A percentile compares a stretch with the other conserved stretches of the same genome.
These are phyloP conservation scores for Machaerirhynchus nigripectus DNA, from an alignment of 2,113 vertebrate species.

Conservation along the genomic window DNA sequence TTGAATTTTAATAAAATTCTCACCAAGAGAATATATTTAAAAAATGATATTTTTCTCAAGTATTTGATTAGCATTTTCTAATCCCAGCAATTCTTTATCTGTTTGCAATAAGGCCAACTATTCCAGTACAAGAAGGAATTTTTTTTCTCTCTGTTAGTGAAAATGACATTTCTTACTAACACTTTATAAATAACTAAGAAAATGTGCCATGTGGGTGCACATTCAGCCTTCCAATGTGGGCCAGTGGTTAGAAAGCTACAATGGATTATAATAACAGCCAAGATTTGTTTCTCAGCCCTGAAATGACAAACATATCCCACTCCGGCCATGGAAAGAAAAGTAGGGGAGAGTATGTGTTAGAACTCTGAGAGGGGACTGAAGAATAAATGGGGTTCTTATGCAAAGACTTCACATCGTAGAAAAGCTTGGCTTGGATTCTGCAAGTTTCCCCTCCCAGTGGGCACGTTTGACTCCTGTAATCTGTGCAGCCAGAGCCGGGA, in stretches of 20 bases:
- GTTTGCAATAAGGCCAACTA: background rate
- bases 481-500: background rate
- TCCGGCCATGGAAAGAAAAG: background rate
- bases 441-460: background rate
- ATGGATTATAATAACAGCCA: background rate
- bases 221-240: background rate
- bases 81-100: background rate
- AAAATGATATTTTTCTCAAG: background rate
- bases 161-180: background rate
- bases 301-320: background rate
- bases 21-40: background rate
- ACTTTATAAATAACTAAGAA: conserved; percentile 21
- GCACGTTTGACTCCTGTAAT: background rate
- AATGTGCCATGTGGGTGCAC: background rate
- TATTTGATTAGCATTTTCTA: background rate
- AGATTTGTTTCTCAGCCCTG: background rate
- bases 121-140: background rate
- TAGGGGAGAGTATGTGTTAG: background rate
- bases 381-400: background rate
- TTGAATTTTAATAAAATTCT: conserved; percentile 1
- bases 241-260: background rate
- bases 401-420: background rate
- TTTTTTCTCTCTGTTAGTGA: background rate
- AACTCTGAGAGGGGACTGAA: background rate
- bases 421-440: background rate